phyloP scores from a whole-genome alignment of 2,797 vertebrate species.

The Microctenopoma steveboyesi region DNA sequence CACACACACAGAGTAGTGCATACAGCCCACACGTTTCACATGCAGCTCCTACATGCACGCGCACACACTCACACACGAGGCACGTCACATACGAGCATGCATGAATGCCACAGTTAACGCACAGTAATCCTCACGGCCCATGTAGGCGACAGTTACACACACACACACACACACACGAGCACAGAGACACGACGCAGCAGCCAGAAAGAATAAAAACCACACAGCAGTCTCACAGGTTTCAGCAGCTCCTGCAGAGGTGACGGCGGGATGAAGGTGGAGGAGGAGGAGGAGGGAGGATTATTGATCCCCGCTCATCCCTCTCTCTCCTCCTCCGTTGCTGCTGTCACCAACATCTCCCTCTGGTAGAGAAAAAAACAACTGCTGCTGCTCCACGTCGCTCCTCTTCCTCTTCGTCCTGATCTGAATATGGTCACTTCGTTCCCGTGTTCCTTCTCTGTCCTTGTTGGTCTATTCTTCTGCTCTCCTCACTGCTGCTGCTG shows the following conservation, averaged over 20 bases:
- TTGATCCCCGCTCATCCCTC: constrained; percentile 62
- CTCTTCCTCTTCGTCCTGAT: constrained; percentile 23
- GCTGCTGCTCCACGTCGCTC: constrained; percentile 16
- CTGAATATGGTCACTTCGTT: constrained; percentile 42
- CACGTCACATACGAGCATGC: not conserved
- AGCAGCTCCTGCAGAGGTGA: constrained; percentile 70
- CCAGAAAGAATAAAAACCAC: constrained; percentile 17
- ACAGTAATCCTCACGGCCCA: constrained; percentile 26
- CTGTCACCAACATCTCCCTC: constrained; percentile 50
- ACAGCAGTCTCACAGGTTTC: constrained; percentile 66
- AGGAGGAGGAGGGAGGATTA: constrained; percentile 50
- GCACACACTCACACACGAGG: not conserved
- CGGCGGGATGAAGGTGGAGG: constrained; percentile 68
- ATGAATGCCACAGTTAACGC: constrained; percentile 8
- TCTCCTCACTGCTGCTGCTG: constrained; percentile 24
- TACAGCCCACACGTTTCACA: constrained; percentile 33
- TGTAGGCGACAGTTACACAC: constrained; percentile 18
- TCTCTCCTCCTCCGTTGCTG: constrained; percentile 53
- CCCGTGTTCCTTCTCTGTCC: constrained; percentile 7
- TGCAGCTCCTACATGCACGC: constrained; percentile 7
- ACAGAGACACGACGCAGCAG: constrained; percentile 49
- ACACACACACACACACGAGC: constrained; percentile 7
- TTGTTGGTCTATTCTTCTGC: constrained; percentile 31
- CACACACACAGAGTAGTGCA: constrained; percentile 9
- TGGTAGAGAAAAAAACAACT: not conserved